Evolutionary conservation across 35 echinoderm and acorn worm genomes (phyloP).

Genomic region (Patiria miniata): DNA sequence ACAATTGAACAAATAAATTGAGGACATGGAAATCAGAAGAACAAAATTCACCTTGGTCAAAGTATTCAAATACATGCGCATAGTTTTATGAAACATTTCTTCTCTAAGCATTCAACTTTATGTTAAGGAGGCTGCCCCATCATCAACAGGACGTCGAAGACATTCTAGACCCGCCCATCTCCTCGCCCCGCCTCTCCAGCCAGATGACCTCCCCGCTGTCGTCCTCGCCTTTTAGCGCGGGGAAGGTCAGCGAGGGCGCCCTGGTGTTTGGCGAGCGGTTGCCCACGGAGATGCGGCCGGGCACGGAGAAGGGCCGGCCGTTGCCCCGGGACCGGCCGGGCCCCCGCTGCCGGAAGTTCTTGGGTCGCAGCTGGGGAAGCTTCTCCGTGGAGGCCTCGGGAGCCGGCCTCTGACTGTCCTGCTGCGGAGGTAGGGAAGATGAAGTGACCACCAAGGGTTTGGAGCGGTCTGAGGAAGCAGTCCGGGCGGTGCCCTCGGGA

Average conservation of each 20-base stretch:
- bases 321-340: not conserved
- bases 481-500: not conserved
- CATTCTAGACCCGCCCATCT: not conserved
- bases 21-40: no score
- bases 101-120: no score
- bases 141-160: conserved; percentile 40
- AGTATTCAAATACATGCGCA: no score
- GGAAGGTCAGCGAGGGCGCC: conserved; percentile 8
- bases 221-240: not conserved
- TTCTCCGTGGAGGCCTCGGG: conserved; percentile 1
- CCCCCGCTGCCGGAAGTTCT: conserved; percentile 1
- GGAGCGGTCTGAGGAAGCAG: conserved; percentile 15
- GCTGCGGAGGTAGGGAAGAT: conserved; percentile 33
- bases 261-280: not conserved
- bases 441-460: conserved; percentile 30
- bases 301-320: conserved; percentile 18
- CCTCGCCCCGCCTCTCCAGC: conserved; percentile 38
- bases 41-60: no score
- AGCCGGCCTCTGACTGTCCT: not conserved
- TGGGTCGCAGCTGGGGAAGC: not conserved
- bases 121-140: not conserved
- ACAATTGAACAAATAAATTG: no score
- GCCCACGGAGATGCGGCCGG: conserved; percentile 7
- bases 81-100: no score
- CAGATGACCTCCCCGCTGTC: conserved; percentile 35